Percentiles rank a stretch among this genome's conserved stretches.
Conservation (phyloP, 1,140 invertebrate genomes). For the Aphidius gifuensis region DNA sequence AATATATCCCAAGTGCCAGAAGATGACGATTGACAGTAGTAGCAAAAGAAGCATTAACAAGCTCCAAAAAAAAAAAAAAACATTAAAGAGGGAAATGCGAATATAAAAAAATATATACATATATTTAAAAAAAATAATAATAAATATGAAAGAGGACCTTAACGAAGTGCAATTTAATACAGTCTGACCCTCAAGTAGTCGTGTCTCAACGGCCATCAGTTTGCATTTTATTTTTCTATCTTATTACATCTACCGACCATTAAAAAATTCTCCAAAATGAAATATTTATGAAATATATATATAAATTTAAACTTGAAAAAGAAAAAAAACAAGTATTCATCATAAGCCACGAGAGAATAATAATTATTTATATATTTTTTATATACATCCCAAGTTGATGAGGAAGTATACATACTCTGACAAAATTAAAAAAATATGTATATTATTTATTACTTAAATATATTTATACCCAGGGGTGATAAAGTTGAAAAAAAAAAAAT, state of each 20-base stretch:
- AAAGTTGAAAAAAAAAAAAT: no score
- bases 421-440: no score
- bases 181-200: conserved; percentile 18
- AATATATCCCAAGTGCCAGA: no score
- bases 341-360: no score
- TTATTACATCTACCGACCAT: conserved; percentile 23
- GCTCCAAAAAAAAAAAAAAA: conserved; percentile 1
- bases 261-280: conserved; percentile 15
- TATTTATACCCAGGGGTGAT: no score
- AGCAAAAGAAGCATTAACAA: conserved; percentile 10
- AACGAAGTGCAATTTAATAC: conserved; percentile 29
- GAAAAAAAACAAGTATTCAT: background rate
- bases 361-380: no score
- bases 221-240: conserved; percentile 26
- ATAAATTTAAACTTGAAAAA: background rate
- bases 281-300: conserved; percentile 5
- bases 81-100: conserved; percentile 1
- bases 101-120: background rate
- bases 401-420: no score
- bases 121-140: background rate
- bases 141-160: conserved; percentile 25
- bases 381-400: no score
- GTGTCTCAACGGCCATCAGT: conserved; percentile 8
- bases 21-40: no score
- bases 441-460: no score